Evolutionary conservation across 92 coral and sea anemone genomes (phyloP), one percentile per base, ranked within the genome.

Genomic region (Heteractis magnifica): DNA sequence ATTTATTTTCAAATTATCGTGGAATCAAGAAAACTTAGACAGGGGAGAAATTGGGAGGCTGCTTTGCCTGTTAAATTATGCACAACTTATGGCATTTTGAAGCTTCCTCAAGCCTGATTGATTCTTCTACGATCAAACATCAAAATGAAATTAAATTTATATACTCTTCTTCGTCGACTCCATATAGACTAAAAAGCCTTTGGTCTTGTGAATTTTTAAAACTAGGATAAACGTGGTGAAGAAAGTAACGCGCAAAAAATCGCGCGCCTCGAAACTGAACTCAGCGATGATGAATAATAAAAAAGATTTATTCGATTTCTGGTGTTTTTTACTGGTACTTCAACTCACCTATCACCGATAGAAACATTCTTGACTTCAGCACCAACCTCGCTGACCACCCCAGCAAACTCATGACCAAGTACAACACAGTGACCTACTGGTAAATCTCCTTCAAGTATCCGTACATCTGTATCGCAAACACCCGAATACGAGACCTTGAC

Each of bases 371-470:
- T 92, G 51, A 96, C 99, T 0, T 92, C 97, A 77, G 92, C 75
- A 8, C 99, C 99, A 68, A 96, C 76, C 82, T 96, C 99, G 76
- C 93, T 94, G 5, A 96, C 94, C 53, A 96, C 99, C 13, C 99
- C 99, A 64, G 98, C 87, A 76, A 96, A 94, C 56, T 96, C 99
- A 34, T 96, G 99, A 16, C 99, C 99, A 16, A 92, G 92, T 50
- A 94, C 94, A 7, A 96, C 98, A 20, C 96, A 89, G 71, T 94
- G 93, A 3, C 98, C 89, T 6, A 94, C 87, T 19, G 98, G 99
- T 49, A 96, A 82, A 65, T 96, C 98, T 23, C 94, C 98, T 0
- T 88, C 91, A 11, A 96, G 78, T 48, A 96, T 89, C 78, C 89
- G 89, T 9, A 87, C 79, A 87, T 96, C 99, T 4, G 91, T 89